Conservation (phyloP, 64 coral and sea anemone species). For the Trachythela sp. region DNA sequence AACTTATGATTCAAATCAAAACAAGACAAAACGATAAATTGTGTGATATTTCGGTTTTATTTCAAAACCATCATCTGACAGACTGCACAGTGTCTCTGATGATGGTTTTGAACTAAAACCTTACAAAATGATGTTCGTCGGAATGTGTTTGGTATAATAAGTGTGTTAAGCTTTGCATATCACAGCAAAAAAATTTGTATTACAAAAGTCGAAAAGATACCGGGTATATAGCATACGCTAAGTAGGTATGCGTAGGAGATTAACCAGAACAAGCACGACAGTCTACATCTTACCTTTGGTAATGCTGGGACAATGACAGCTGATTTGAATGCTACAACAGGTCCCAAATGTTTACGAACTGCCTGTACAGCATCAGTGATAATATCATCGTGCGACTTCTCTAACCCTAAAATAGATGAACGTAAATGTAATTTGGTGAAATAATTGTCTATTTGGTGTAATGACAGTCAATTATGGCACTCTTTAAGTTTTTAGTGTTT, state of each 20-base stretch:
- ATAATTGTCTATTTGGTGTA: not conserved
- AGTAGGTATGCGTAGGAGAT: not conserved
- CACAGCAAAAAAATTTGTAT: too few species aligned
- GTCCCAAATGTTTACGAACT: constrained; percentile 67
- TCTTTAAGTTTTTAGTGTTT: too few species aligned
- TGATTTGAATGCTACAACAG: constrained; percentile 81
- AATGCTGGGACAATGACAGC: constrained; percentile 74
- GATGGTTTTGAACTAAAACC: too few species aligned
- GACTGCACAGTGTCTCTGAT: too few species aligned
- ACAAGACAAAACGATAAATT: too few species aligned
- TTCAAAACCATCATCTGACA: too few species aligned
- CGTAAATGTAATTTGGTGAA: not conserved
- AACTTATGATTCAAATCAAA: too few species aligned
- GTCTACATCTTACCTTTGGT: constrained; percentile 58
- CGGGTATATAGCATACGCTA: not conserved
- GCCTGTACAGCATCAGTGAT: constrained; percentile 57
- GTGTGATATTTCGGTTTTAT: not conserved
- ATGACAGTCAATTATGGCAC: not conserved
- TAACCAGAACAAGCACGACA: not conserved
- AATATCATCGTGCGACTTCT: constrained; percentile 52
- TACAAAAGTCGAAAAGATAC: not conserved
- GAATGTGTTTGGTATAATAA: too few species aligned
- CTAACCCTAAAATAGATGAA: constrained; percentile 32
- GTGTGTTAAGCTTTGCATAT: too few species aligned
- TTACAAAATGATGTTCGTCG: too few species aligned